Percentiles rank a stretch among this genome's conserved stretches.
These are phyloP conservation scores for Amyelois transitella DNA, from an alignment of 1,140 invertebrate genomes.

Conservation along the genomic window DNA sequence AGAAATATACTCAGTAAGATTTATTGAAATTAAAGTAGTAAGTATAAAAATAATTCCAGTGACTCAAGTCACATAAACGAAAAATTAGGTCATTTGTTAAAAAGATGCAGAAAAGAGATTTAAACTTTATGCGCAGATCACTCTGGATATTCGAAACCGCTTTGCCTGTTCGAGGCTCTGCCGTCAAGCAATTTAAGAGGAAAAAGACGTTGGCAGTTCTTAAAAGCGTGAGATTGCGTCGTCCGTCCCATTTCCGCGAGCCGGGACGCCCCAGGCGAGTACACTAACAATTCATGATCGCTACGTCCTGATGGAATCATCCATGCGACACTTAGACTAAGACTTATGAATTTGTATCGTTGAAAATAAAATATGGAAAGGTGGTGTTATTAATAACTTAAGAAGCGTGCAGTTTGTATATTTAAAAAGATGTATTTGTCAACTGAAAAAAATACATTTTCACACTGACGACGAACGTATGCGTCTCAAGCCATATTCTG, in stretches of 20 bases:
- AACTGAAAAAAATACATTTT: background rate
- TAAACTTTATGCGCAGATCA: background rate
- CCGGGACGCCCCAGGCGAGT: slow-evolving; percentile 15
- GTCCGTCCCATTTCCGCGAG: slow-evolving; percentile 24
- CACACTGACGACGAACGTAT: background rate
- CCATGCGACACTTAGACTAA: background rate
- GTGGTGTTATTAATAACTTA: no score
- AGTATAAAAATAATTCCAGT: no score
- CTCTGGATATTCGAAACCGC: background rate
- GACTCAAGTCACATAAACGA: no score
- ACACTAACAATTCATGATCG: background rate
- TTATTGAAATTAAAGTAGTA: no score
- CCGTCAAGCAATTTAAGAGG: slow-evolving; percentile 21
- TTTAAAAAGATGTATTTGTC: background rate
- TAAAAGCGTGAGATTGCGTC: slow-evolving; percentile 29
- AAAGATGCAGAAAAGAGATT: no score
- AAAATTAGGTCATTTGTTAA: no score
- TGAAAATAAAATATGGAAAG: background rate
- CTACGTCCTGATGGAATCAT: background rate
- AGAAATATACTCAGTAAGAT: no score
- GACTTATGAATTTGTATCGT: background rate
- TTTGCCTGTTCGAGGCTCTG: slow-evolving; percentile 1
- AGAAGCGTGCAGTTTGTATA: background rate
- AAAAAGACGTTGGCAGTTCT: slow-evolving; percentile 19
- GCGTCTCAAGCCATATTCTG: no score